These are phyloP conservation scores for Euschistus heros DNA, from an alignment of 1,140 invertebrate genomes.

Conservation along the genomic window DNA sequence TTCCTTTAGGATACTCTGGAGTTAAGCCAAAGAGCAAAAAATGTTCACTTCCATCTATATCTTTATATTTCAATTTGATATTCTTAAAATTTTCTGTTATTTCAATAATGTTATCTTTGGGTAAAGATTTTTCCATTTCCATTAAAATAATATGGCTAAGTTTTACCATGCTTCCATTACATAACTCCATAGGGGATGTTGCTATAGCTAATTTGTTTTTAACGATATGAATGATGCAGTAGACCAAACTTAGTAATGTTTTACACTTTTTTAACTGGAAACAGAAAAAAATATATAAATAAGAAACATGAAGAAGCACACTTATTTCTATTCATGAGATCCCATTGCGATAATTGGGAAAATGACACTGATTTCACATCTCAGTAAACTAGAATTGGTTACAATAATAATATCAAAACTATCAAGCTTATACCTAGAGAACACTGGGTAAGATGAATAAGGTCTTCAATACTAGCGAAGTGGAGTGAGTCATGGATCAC, in stretches of 20 bases:
- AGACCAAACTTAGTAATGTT: not conserved
- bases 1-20: not conserved
- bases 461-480: too few species aligned
- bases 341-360: too few species aligned
- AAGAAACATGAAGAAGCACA: too few species aligned
- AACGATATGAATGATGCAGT: not conserved
- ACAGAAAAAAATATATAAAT: too few species aligned
- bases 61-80: slow-evolving; percentile 2
- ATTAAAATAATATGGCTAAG: not conserved
- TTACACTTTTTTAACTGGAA: slow-evolving; percentile 4
- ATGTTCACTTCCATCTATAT: not conserved
- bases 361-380: too few species aligned
- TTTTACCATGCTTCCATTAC: not conserved
- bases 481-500: too few species aligned
- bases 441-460: too few species aligned
- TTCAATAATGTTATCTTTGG: not conserved
- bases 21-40: not conserved
- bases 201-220: not conserved
- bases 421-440: too few species aligned
- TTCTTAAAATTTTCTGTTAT: not conserved
- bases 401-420: too few species aligned
- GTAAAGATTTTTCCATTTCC: not conserved
- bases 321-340: too few species aligned
- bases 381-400: too few species aligned
- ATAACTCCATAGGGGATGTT: not conserved